Conservation (phyloP, 2,888 invertebrate genomes). For the Sphinx pinastri region DNA sequence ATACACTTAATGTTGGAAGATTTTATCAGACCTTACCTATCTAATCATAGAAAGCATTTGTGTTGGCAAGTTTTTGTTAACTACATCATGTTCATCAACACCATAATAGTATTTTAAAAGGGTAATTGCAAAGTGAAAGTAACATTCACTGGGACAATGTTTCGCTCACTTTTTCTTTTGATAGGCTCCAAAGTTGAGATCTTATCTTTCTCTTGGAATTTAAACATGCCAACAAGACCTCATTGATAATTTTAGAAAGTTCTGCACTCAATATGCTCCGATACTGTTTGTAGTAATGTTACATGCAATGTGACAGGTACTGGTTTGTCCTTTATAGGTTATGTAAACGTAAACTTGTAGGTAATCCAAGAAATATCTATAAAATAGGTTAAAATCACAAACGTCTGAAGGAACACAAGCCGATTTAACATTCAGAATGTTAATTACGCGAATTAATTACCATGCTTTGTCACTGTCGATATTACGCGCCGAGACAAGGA, state of each 20-base stretch:
- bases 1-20: background rate
- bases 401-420: background rate
- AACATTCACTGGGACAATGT: slow-evolving; percentile 63
- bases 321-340: background rate
- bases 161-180: slow-evolving; percentile 35
- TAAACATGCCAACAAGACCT: background rate
- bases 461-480: slow-evolving; percentile 26
- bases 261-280: background rate
- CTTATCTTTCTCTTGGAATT: background rate
- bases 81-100: slow-evolving; percentile 1
- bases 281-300: too few relatives aligned
- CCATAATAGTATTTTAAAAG: slow-evolving; percentile 42
- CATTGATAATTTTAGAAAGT: background rate
- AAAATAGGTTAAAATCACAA: slow-evolving; percentile 14
- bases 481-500: slow-evolving; percentile 28
- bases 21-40: slow-evolving; percentile 1
- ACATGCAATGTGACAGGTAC: background rate
- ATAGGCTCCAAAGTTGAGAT: background rate
- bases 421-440: slow-evolving; percentile 15
- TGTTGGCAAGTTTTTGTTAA: background rate
- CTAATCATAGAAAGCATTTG: background rate
- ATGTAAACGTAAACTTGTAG: slow-evolving; percentile 15
- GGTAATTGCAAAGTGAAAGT: slow-evolving; percentile 68
- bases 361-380: background rate
- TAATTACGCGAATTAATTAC: slow-evolving; percentile 29